These are phyloP conservation scores for Crypturellus undulatus DNA, from an alignment of 2,113 vertebrate genomes.

Conservation along the genomic window DNA sequence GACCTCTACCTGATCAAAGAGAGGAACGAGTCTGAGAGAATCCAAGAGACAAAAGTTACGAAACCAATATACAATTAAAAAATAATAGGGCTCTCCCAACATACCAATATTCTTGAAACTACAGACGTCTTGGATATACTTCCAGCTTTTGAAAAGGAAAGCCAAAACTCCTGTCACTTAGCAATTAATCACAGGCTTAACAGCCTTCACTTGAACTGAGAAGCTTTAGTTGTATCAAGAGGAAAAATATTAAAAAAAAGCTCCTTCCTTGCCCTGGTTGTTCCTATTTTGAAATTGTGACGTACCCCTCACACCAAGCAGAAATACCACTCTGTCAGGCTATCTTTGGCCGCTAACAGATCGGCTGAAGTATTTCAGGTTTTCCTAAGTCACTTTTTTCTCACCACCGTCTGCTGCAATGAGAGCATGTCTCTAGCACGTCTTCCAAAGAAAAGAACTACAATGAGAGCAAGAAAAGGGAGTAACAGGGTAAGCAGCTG, in stretches of 20 bases:
- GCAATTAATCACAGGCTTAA: background rate
- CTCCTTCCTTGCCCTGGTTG: background rate
- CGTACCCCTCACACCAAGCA: background rate
- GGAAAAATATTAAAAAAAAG: background rate
- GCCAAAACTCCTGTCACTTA: background rate
- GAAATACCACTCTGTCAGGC: constrained; percentile 1
- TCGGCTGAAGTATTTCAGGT: background rate
- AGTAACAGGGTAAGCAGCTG: background rate
- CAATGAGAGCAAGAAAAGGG: background rate
- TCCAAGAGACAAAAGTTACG: background rate
- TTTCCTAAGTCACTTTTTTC: background rate
- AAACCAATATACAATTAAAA: background rate
- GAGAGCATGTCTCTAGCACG: background rate
- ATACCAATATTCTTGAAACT: background rate
- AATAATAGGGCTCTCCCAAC: background rate
- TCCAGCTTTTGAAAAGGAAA: background rate
- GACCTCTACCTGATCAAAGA: background rate
- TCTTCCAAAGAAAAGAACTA: background rate
- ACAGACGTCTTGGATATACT: background rate
- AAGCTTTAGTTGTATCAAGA: background rate
- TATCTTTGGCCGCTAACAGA: background rate
- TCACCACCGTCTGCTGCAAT: background rate
- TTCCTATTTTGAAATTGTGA: background rate
- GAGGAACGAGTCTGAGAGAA: background rate
- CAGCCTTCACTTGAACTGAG: background rate